Conservation (phyloP, 2,888 invertebrate species). For the Acanthococcus lagerstroemiae region DNA sequence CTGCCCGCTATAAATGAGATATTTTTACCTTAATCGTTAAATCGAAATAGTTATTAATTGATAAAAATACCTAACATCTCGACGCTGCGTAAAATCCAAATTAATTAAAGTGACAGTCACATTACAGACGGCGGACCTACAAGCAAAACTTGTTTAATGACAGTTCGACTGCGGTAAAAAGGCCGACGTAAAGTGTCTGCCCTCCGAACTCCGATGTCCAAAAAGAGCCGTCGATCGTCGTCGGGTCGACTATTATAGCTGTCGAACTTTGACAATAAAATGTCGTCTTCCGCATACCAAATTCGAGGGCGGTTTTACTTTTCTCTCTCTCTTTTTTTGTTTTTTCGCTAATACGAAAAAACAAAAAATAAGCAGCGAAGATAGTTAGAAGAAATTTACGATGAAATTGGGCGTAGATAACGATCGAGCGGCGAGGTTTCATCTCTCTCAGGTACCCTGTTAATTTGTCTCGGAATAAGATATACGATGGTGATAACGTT, state of each 20-base stretch:
- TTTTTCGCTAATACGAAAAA: too few species aligned
- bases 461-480: background rate
- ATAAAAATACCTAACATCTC: background rate
- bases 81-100: background rate
- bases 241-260: too few species aligned
- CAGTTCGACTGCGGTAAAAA: too few species aligned
- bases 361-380: background rate
- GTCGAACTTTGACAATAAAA: too few species aligned
- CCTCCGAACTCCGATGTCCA: too few species aligned
- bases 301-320: too few species aligned
- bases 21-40: background rate
- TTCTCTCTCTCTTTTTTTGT: too few species aligned
- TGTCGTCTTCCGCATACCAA: too few species aligned
- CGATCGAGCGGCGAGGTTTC: background rate
- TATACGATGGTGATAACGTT: background rate
- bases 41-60: background rate
- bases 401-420: background rate
- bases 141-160: too few species aligned
- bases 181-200: too few species aligned
- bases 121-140: too few species aligned
- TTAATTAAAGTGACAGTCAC: background rate
- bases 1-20: background rate
- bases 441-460: background rate
- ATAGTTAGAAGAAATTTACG: background rate
- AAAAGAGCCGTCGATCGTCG: too few species aligned